phyloP scores from a whole-genome alignment of 2,113 vertebrate genomes.

The Phylloscopus trochilus region DNA sequence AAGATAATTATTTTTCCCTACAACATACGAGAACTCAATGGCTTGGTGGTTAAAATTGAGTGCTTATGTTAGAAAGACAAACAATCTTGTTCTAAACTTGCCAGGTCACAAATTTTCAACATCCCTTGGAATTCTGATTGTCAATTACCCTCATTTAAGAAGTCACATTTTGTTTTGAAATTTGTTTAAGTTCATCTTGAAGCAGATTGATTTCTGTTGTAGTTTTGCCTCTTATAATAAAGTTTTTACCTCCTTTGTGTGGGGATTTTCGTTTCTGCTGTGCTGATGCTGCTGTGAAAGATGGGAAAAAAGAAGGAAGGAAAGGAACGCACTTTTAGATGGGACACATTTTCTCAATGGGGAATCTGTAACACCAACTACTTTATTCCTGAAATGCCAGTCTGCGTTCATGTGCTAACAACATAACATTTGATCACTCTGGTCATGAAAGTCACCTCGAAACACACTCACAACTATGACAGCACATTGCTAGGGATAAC shows the following conservation, averaged over 20 bases:
- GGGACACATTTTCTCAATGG: neutral
- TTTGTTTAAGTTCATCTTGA: neutral
- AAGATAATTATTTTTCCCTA: neutral
- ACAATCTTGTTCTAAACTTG: neutral
- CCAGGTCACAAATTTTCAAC: neutral
- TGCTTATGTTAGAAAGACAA: neutral
- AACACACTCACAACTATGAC: neutral
- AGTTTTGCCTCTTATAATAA: neutral
- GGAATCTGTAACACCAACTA: neutral
- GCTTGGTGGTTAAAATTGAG: neutral
- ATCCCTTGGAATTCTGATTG: neutral
- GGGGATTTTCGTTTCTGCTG: neutral
- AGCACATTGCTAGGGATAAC: neutral
- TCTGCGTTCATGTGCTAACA: rapidly evolving
- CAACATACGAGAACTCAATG: neutral
- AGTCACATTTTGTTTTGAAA: neutral
- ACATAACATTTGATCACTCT: neutral
- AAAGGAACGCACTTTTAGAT: neutral
- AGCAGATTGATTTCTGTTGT: neutral
- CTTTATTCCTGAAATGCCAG: neutral
- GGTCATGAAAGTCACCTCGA: neutral
- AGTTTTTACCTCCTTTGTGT: neutral
- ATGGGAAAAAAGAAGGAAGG: neutral
- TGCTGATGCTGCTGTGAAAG: neutral
- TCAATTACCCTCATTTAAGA: neutral